These are phyloP conservation scores for Seira ritae DNA, from an alignment of 2,888 invertebrate genomes.

Conservation along the genomic window DNA sequence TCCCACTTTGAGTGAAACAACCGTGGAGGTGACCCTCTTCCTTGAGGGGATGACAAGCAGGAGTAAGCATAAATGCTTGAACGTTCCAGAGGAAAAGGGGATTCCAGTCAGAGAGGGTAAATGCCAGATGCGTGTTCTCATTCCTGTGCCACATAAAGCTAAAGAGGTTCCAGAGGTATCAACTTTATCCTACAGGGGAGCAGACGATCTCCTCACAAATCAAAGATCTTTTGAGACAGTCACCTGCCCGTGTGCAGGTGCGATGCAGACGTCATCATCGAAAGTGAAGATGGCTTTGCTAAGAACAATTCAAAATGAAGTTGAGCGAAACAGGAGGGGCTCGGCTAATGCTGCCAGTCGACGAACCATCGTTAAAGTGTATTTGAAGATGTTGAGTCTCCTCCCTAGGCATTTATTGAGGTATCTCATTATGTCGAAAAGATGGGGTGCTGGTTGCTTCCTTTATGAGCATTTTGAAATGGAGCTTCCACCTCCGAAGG, in stretches of 20 bases:
- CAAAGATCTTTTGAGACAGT: conserved; percentile 31
- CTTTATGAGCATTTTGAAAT: conserved; percentile 44
- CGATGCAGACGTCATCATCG: neutral
- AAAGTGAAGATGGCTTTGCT: conserved; percentile 18
- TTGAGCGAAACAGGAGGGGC: neutral
- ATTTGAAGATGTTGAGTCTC: conserved; percentile 35
- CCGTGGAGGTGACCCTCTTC: conserved; percentile 46
- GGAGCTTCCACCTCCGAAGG: neutral
- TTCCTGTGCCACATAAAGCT: conserved; percentile 30
- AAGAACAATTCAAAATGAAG: neutral
- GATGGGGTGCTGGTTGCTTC: conserved; percentile 51
- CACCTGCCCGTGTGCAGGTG: conserved; percentile 32
- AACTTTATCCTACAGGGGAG: neutral
- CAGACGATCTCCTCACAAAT: conserved; percentile 35
- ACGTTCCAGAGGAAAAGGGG: conserved; percentile 58
- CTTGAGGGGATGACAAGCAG: conserved; percentile 50
- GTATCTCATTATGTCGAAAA: conserved; percentile 48
- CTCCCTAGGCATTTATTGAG: conserved; percentile 60
- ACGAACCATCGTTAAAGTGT: conserved; percentile 23
- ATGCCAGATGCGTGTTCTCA: conserved; percentile 53
- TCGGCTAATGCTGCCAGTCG: neutral
- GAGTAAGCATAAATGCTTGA: conserved; percentile 39
- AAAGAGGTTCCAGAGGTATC: neutral
- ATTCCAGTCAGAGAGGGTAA: conserved; percentile 35
- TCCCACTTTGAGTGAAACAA: conserved; percentile 22